phyloP scores from a whole-genome alignment of 2,888 invertebrate species.

The Metacarcinus magister region DNA sequence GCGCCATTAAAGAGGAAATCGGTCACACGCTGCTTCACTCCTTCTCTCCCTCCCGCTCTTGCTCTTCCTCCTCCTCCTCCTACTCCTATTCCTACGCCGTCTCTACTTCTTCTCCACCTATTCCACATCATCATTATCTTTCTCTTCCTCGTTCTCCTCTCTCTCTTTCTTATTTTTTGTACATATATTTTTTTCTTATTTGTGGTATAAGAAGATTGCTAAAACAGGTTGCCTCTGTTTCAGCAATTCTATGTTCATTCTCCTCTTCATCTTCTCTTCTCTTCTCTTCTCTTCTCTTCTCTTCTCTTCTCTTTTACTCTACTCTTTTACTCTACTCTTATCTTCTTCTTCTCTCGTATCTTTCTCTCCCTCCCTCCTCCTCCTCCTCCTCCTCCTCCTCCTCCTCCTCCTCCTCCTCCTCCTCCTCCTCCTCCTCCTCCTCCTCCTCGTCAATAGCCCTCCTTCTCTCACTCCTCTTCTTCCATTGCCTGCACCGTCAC shows the following conservation, averaged over 20 bases:
- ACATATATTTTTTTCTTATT: no score
- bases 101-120: background rate
- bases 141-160: background rate
- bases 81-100: background rate
- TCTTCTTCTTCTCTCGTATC: background rate
- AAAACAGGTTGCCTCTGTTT: no score
- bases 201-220: no score
- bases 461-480: background rate
- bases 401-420: constrained; percentile 43
- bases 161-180: background rate
- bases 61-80: background rate
- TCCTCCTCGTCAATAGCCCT: background rate
- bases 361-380: background rate
- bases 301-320: no score
- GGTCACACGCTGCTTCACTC: constrained; percentile 6
- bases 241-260: no score
- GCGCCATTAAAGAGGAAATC: background rate
- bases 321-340: background rate
- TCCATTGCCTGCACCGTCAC: background rate
- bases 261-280: background rate
- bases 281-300: no score
- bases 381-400: constrained; percentile 38
- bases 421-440: constrained; percentile 52
- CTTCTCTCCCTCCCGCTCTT: background rate
- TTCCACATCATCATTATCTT: background rate